Conservation (phyloP, 2,113 vertebrate genomes). For the Turdus rufiventris region DNA sequence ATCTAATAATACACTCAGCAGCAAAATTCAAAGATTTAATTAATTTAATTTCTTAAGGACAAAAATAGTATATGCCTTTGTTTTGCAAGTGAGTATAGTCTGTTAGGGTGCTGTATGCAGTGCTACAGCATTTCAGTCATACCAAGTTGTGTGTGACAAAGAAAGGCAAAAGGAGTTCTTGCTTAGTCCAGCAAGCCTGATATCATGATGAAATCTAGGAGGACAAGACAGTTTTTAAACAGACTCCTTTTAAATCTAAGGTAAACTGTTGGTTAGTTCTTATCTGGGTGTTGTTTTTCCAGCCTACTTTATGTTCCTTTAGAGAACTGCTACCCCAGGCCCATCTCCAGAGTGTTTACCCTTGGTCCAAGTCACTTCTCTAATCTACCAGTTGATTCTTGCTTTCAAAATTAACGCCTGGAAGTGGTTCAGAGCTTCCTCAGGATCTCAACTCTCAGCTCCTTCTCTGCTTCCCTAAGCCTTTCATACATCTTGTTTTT, state of each 20-base stretch:
- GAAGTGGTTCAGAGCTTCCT: neutral
- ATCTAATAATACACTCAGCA: neutral
- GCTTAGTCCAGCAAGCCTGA: neutral
- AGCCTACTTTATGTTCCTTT: accelerated
- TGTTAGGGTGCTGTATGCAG: neutral
- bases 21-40: neutral
- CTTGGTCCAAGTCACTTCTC: neutral
- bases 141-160: accelerated
- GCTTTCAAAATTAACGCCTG: neutral
- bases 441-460: neutral
- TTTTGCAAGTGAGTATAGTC: neutral
- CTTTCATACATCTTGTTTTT: neutral
- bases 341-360: neutral
- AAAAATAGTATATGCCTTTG: neutral
- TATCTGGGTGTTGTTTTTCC: neutral
- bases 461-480: neutral
- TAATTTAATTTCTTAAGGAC: neutral
- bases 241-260: neutral
- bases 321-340: neutral
- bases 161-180: neutral
- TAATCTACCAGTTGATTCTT: neutral
- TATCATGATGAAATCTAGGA: neutral
- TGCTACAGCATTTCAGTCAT: neutral
- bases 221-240: neutral
- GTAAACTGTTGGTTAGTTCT: neutral